phyloP scores from a whole-genome alignment of 1,140 invertebrate genomes.

The Drosophila kurseongensis region DNA sequence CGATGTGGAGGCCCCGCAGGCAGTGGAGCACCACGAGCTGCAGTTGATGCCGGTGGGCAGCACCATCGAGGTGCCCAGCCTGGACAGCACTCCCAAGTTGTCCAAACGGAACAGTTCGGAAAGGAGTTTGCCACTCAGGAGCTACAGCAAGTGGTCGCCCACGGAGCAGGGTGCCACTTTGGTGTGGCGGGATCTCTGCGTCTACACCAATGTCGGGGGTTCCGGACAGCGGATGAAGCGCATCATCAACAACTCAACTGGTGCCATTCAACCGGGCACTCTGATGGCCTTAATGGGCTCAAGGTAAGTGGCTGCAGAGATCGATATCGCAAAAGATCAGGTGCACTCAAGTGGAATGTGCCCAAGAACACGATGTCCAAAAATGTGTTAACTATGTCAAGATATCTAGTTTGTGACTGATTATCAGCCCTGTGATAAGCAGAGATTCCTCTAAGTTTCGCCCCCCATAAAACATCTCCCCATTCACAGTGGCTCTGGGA shows the following conservation, averaged over 20 bases:
- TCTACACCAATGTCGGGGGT: conserved; percentile 87
- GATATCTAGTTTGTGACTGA: background rate
- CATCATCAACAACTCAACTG: conserved; percentile 90
- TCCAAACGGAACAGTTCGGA: conserved; percentile 79
- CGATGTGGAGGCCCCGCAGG: conserved; percentile 23
- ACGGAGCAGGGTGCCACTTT: conserved; percentile 87
- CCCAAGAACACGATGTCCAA: conserved; percentile 14
- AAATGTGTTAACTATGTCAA: conserved; percentile 38
- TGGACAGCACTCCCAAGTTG: conserved; percentile 64
- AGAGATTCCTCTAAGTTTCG: conserved; percentile 12
- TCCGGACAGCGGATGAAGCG: conserved; percentile 86
- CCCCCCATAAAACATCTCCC: conserved; percentile 21
- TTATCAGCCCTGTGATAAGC: conserved; percentile 6
- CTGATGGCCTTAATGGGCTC: conserved; percentile 96
- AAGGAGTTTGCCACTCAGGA: conserved; percentile 76
- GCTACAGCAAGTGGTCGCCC: conserved; percentile 86
- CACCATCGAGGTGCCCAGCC: conserved; percentile 53
- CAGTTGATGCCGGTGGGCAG: conserved; percentile 27
- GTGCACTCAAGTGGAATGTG: conserved; percentile 25
- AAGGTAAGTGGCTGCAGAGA: conserved; percentile 86
- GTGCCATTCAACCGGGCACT: conserved; percentile 92
- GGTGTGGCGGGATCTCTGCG: conserved; percentile 90
- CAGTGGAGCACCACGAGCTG: conserved; percentile 61
- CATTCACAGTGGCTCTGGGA: conserved; percentile 93
- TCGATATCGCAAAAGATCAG: conserved; percentile 33